Evolutionary conservation across 2,888 invertebrate species (phyloP), one percentile per base, ranked within the genome.

Genomic region (Mongoloraphidia duomilia): DNA sequence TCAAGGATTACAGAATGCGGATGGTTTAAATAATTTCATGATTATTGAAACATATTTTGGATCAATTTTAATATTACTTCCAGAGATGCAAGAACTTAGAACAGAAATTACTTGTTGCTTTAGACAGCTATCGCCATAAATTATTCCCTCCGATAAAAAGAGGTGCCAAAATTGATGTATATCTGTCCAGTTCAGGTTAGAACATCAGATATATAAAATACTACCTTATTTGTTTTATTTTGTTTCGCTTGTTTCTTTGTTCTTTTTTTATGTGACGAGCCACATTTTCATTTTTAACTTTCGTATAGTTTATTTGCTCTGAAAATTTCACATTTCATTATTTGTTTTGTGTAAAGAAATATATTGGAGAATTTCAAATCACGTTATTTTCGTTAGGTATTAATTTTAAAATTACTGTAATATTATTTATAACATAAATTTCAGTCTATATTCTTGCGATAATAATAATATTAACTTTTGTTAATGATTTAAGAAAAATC

Each of bases 181-280:
- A 87, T 74, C 78, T 86, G 70, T 85, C 84, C 71, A 84, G 84
- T 70, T 85, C 87, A 87, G 88, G 88, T 88, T 77, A 76, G 80
- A 64, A 60, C 60, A 51, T 50, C 47, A 51, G 54, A 56, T 56
- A 55, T 56, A 55, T 55, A 50, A 47, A 54, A 51, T 51, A 56
- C 56, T 47, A 53, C 49, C 50, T 51, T 54, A 47, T 55, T 52
- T 53, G 46, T 54, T 48, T 55, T 55, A 50, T 53, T 49, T 50
- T 49, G 47, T 50, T 50, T 43, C 26, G 33, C 26, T 41, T 50
- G 35, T 45, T 9, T n/a, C 45, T 2, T 37, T 26, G 13, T 17
- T 45, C 34, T 33, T 43, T 42, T n/a, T 42, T 42, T 42, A 17
- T 14, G 14, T 44, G 34, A 42, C 12, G 43, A 35, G 9, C 26